Percentiles rank a stretch among this genome's conserved stretches.
phyloP scores from a whole-genome alignment of 2,888 invertebrate species.

The Miltochrista miniata region DNA sequence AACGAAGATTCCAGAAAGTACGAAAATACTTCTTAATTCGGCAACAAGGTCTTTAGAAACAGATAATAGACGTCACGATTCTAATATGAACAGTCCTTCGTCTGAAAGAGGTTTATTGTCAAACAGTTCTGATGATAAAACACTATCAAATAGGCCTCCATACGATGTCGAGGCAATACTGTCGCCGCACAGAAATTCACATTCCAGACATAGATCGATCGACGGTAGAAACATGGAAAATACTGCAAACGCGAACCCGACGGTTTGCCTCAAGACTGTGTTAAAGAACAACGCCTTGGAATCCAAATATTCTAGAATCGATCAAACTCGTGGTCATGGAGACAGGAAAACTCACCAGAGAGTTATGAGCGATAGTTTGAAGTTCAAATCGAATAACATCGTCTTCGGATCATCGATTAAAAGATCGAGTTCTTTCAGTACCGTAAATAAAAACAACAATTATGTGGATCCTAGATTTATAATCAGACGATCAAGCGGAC shows the following conservation, averaged over 20 bases:
- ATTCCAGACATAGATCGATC: conserved; percentile 80
- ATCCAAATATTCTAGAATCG: conserved; percentile 65
- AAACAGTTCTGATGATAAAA: conserved; percentile 78
- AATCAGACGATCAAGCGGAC: conserved; percentile 62
- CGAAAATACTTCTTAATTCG: conserved; percentile 61
- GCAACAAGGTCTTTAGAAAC: conserved; percentile 73
- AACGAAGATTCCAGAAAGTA: conserved; percentile 60
- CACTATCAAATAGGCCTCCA: conserved; percentile 66
- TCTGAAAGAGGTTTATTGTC: conserved; percentile 64
- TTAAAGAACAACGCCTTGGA: conserved; percentile 75
- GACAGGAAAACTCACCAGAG: conserved; percentile 54
- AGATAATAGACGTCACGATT: conserved; percentile 52
- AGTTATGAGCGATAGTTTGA: conserved; percentile 52
- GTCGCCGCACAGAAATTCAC: conserved; percentile 79
- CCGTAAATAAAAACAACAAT: conserved; percentile 77
- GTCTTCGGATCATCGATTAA: conserved; percentile 79
- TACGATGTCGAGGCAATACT: conserved; percentile 65
- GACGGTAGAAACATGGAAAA: conserved; percentile 73
- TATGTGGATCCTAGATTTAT: conserved; percentile 59
- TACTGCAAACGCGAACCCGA: conserved; percentile 59
- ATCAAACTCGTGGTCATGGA: conserved; percentile 71
- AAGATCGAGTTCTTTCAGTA: conserved; percentile 87
- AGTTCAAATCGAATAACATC: conserved; percentile 46
- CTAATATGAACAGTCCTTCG: conserved; percentile 75
- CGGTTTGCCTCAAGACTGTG: conserved; percentile 69